Evolutionary conservation across 2,797 vertebrate genomes (phyloP), one percentile per base, ranked within the genome.

Genomic region (Amphiprion clarkii): DNA sequence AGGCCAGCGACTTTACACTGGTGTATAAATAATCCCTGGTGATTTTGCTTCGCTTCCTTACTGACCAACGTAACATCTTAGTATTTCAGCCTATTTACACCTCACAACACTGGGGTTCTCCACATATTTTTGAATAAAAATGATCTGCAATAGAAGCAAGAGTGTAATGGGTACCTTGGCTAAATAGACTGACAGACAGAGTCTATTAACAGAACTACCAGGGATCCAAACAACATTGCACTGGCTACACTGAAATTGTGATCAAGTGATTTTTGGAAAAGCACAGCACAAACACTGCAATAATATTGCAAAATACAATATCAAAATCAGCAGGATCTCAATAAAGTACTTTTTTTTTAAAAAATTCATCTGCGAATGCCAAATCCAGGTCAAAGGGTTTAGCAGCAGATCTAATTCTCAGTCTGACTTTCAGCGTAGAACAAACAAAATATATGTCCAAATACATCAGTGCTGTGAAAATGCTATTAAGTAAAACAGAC

Each of bases 11-110:
- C 29, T 56, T 67, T 48, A 64, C 40, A n/a, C 17, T 51, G 23
- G 17, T n/a, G 3, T n/a, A 53, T 6, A 58, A 78, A 63, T 60
- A 64, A 75, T 64, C 23, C 23, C 62, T 69, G 29, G 25, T 17
- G 21, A 55, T 27, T 4, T 54, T 42, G 10, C 8, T 14, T 68
- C 55, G 27, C 51, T 53, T 19, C 1, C n/a, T 25, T 17, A 48
- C n/a, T 46, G 19, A 56, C 36, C 10, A 19, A 21, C 12, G 46
- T 5, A 48, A 48, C 5, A 54, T 13, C n/a, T 27, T 6, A 36
- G 1, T 13, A 40, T 58, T 31, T 55, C 8, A 58, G 11, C 33
- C 31, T 29, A 13, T 48, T 31, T 29, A 23, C 14, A 64, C 16
- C 11, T 25, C 10, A 12, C 10, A 39, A 3, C 36, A 39, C 36